Percentiles rank a stretch among this genome's conserved stretches.
Evolutionary conservation across 1,140 invertebrate species (phyloP).

Genomic region (Apis laboriosa): DNA sequence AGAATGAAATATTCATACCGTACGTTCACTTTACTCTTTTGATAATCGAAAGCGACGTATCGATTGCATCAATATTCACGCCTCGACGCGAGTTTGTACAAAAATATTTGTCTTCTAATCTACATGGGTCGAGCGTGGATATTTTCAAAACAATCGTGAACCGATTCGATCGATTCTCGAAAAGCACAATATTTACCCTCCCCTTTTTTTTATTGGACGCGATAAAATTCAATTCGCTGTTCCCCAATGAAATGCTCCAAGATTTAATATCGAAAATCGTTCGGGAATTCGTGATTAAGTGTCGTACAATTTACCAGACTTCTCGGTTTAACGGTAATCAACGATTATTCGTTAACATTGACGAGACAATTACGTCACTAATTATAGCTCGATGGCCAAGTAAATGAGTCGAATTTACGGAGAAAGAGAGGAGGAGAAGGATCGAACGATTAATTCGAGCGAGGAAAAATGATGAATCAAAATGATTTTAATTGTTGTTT

Average conservation of each 20-base stretch:
- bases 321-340: slow-evolving; percentile 31
- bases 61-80: neutral
- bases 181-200: neutral
- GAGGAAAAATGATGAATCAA: too few species aligned
- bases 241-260: too few species aligned
- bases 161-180: neutral
- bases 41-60: neutral
- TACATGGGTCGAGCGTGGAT: neutral
- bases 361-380: slow-evolving; percentile 9
- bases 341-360: neutral
- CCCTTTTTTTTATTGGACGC: neutral
- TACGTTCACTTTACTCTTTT: neutral
- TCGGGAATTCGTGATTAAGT: neutral
- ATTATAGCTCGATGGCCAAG: neutral
- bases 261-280: neutral
- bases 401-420: neutral
- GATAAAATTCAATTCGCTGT: too few species aligned
- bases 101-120: neutral
- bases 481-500: neutral
- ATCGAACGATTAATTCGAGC: neutral
- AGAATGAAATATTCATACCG: neutral
- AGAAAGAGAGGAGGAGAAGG: too few species aligned
- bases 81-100: neutral
- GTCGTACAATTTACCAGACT: neutral
- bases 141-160: neutral